Percentiles rank a stretch among this genome's conserved stretches.
Evolutionary conservation across 2,888 invertebrate species (phyloP).

Genomic region (Pollenia labialis): DNA sequence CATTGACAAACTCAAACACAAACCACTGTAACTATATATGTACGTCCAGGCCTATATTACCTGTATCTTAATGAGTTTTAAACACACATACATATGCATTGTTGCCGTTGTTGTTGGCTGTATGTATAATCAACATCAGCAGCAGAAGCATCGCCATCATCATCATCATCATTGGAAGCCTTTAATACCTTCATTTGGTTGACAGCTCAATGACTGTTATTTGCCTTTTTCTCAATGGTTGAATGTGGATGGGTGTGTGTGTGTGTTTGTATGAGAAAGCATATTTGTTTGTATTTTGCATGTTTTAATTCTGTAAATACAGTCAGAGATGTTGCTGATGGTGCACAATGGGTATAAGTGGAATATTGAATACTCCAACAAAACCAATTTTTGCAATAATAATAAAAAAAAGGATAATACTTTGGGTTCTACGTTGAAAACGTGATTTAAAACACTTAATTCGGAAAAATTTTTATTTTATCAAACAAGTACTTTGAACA

Average conservation of each 20-base stretch:
- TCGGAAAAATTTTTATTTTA: too few species aligned
- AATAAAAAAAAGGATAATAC: too few species aligned
- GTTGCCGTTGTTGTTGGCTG: slow-evolving; percentile 1
- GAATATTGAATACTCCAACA: too few species aligned
- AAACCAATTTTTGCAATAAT: too few species aligned
- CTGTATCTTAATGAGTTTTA: background rate
- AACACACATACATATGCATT: background rate
- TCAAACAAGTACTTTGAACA: too few species aligned
- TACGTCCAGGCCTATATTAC: slow-evolving; percentile 40
- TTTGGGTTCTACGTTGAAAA: too few species aligned
- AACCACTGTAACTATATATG: slow-evolving; percentile 7
- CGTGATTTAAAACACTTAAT: too few species aligned
- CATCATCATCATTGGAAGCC: slow-evolving; percentile 25
- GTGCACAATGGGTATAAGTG: background rate
- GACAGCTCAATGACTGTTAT: slow-evolving; percentile 32
- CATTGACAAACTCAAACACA: background rate
- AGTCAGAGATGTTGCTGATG: background rate
- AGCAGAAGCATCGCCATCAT: slow-evolving; percentile 12
- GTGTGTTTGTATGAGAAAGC: background rate
- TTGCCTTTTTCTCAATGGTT: background rate
- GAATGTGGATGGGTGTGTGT: too few species aligned
- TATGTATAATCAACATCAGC: background rate
- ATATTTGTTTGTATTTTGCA: background rate
- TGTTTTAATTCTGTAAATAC: slow-evolving; percentile 9
- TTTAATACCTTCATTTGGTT: slow-evolving; percentile 30